Base-by-base conservation (phyloP, 2,888 invertebrate genomes). In the Lepetodrilus schrolli region DNA sequence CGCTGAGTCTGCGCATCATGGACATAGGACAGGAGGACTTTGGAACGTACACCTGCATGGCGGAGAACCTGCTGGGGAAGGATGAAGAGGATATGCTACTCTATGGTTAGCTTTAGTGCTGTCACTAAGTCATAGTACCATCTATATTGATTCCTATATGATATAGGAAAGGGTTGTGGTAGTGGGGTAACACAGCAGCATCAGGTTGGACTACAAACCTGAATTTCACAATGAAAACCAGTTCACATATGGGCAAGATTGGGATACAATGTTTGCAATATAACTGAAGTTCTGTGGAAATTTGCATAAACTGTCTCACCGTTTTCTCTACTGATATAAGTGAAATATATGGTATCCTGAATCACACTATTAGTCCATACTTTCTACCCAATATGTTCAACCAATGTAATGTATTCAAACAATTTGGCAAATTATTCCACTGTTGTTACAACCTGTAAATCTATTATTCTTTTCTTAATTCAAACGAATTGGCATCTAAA, bases 1-100 rank as follows among this genome's bases (percentile, higher is more conserved):
- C 85, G 0, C 70, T 88, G 4, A 87, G 83, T 75, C 75, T 88
- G 21, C 75, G 83, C 17, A 84, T 88, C 34, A 79, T 79, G 21
- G 69, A 78, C 20, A 74, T 88, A 30, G 75, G 79, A 1, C 76
- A 78, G 2, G 74, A 78, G 0, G 88, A 88, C 66, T 88, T 79
- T 70, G 88, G 88, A 20, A 77, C 79, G 43, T 88, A 87, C 72
- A 79, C 80, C 36, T 87, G 87, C 69, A 81, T 77, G 21, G 84
- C 87, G 4, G 66, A 78, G 20, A 88, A 88, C 71, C 76, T 74
- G 17, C 76, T 84, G 0, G 87, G 87, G 8, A 78, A 69, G 8
- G 87, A 87, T 50, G 71, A 79, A 0, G 83, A 86, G 49, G 78
- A 76, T 4, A 85, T 84, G 81, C 66, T 77, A 0, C 72, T 87